Evolutionary conservation across 2,888 invertebrate genomes (phyloP).

Genomic region (Nemotelus nigrinus): DNA sequence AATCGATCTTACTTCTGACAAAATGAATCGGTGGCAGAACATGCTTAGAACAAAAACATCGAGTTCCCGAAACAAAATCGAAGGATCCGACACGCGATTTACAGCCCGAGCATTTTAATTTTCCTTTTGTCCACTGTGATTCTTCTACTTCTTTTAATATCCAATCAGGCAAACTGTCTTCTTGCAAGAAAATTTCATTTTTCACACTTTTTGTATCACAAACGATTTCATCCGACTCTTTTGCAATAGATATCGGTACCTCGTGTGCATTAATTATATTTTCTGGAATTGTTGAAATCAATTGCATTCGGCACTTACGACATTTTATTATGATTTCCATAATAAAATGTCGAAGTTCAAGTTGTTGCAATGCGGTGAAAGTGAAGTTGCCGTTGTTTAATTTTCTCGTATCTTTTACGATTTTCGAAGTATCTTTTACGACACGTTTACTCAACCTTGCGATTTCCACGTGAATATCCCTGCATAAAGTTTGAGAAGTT

Average conservation of each 20-base stretch:
- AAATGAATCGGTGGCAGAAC: constrained; percentile 71
- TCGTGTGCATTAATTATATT: constrained; percentile 53
- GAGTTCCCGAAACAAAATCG: constrained; percentile 73
- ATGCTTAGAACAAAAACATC: constrained; percentile 70
- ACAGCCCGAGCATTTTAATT: constrained; percentile 72
- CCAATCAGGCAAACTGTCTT: constrained; percentile 71
- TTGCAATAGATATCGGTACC: constrained; percentile 55
- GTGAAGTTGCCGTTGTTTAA: too few relatives aligned
- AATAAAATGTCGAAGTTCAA: too few relatives aligned
- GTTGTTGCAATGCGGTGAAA: too few relatives aligned
- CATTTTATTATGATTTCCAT: constrained; percentile 59
- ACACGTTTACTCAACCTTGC: constrained; percentile 2
- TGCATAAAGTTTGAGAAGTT: constrained; percentile 15
- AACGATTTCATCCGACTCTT: constrained; percentile 61
- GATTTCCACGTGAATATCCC: constrained; percentile 17
- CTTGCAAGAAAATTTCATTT: constrained; percentile 66
- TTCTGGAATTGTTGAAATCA: constrained; percentile 58
- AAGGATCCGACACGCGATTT: constrained; percentile 72
- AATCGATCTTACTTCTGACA: constrained; percentile 73
- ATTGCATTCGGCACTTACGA: constrained; percentile 65
- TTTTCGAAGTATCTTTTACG: neutral
- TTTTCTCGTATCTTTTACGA: neutral
- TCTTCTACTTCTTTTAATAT: constrained; percentile 67
- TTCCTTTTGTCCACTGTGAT: constrained; percentile 75
- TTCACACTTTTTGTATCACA: constrained; percentile 54